Base-by-base conservation (phyloP, 2,797 vertebrate species). In the Eutrigla gurnardus region DNA sequence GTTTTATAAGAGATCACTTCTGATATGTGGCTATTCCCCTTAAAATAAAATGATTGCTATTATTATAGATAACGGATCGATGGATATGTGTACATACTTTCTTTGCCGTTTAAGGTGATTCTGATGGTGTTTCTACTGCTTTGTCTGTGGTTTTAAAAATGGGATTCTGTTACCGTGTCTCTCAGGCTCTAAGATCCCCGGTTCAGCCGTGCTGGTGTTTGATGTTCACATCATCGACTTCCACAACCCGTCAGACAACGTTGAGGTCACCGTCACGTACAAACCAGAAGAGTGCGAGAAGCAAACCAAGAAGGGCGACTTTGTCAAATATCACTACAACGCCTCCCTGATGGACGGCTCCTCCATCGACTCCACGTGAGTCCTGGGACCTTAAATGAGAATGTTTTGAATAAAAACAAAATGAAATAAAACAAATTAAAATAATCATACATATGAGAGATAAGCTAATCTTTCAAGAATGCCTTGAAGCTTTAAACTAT, bases 291-390 rank as follows among this genome's bases (percentile, higher is more conserved):
- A 94, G 55, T 99, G 98, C 81, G 93, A 91, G 0, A 85, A 93
- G 15, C 88, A 91, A 65, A 96, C 96, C 54, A 98, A 97, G 93
- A 98, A 96, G 80, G 98, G 98, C 2, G 98, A 99, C 86, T 99
- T 97, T 76, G 45, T 99, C 74, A 99, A 98, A 85, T 99, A 99
- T 65, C 98, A 99, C 92, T 99, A 99, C 92, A 99, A 99, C 0
- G 98, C 97, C 45, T 94, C 96, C 0, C 95, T 99, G 47, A 92
- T 99, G 94, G 98, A 99, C 5, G 97, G 97, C 32, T 96, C 97
- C 9, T 62, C 93, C 83, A 93, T 99, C 6, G 97, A 97, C 89
- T 98, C 97, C 7, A 99, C 98, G 98, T 99, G 91, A 85, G 89
- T 35, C 25, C 25, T 25, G 25, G 25, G 25, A 25, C 25, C 25